These are phyloP conservation scores for Prinia subflava DNA, from an alignment of 2,113 vertebrate species.

Conservation along the genomic window DNA sequence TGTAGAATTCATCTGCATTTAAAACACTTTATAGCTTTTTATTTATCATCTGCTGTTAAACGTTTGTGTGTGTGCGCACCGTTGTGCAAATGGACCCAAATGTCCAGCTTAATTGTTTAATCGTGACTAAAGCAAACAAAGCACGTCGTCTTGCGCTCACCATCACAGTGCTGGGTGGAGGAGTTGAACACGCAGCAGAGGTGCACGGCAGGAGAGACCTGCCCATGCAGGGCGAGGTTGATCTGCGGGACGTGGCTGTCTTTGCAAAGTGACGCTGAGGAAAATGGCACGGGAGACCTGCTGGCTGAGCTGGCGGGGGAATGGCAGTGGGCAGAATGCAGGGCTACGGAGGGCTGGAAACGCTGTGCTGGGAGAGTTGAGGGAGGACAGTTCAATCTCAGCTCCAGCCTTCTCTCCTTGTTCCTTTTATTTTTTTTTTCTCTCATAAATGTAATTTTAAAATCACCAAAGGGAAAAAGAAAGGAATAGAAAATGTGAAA, in stretches of 20 bases:
- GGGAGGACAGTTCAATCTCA: not conserved
- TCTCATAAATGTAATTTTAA: not conserved
- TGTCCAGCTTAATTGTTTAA: not conserved
- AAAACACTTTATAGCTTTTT: not conserved
- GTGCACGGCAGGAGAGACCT: not conserved
- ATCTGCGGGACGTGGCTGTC: not conserved
- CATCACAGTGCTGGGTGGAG: not conserved
- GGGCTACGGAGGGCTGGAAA: not conserved
- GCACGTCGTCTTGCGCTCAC: not conserved
- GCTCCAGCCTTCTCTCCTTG: not conserved
- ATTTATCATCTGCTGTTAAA: not conserved
- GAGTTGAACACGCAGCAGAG: not conserved
- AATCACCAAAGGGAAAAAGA: not conserved
- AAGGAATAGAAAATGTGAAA: not conserved
- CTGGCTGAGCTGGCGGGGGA: not conserved
- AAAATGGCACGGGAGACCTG: not conserved
- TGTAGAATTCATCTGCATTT: slow-evolving; percentile 46
- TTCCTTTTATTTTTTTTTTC: not conserved
- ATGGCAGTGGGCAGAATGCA: not conserved
- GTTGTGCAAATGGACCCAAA: not conserved
- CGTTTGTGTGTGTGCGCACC: not conserved
- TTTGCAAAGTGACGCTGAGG: not conserved
- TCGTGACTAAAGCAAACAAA: not conserved
- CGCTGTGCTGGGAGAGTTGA: not conserved
- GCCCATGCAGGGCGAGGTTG: not conserved